Base-by-base conservation (phyloP, 2,888 invertebrate species). In the Dysmachus trigonus region DNA sequence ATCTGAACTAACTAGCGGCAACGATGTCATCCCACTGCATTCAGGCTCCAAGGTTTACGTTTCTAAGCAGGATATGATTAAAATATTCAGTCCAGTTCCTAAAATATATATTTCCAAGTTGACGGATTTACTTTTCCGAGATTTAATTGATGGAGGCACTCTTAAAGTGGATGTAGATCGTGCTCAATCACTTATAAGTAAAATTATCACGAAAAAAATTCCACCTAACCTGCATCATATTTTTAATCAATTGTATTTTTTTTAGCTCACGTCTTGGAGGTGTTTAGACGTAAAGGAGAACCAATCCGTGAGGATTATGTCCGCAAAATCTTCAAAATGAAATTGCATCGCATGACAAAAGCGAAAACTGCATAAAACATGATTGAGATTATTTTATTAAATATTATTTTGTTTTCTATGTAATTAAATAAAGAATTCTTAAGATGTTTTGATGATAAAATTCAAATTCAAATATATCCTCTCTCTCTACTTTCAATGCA, bases 201-300 rank as follows among this genome's bases (percentile, higher is more conserved):
- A 85, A 35, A 30, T 27, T 84, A 15, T n/a, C 2, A 15, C 62
- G 6, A 72, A 7, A 47, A 47, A 47, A 47, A 47, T n/a, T 6
- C 1, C 6, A 3, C n/a, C 8, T 27, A 15, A n/a, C 13, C n/a
- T 0, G 0, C 31, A 51, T 30, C 5, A 47, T 41, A 15, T 41
- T 27, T 73, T 72, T 38, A 71, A 53, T 41, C 33, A 30, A 62
- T 41, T 74, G 15, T 85, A 41, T 81, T 13, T 47, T 13, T 47
- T 87, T 10, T 82, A 88, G 88, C 83, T 71, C 88, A 88, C 53
- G 87, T 88, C 8, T 53, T 87, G n/a, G 86, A 88, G 83, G 86
- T 88, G 1, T 88, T 87, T 71, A 83, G 76, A 15, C 85, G 88
- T 31, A 86, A 84, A 53, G 88, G 87, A 22, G 73, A 86, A 33